phyloP scores from a whole-genome alignment of 2,113 vertebrate species.

The Manacus vitellinus region DNA sequence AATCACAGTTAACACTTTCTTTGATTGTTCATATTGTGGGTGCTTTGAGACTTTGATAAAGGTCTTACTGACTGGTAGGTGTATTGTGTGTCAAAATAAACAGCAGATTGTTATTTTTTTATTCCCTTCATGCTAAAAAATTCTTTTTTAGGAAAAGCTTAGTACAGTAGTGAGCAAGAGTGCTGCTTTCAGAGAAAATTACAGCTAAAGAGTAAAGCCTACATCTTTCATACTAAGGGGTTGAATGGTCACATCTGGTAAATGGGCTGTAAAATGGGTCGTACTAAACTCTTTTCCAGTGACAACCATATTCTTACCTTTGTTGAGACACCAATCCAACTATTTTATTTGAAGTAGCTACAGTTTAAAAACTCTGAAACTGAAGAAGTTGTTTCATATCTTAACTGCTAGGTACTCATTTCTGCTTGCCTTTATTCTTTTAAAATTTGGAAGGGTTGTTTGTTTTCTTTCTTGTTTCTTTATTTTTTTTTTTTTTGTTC shows the following conservation, averaged over 20 bases:
- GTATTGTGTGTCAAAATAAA: background rate
- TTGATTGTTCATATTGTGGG: background rate
- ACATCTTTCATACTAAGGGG: background rate
- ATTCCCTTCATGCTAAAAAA: background rate
- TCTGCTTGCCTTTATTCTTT: background rate
- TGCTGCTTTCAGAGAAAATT: background rate
- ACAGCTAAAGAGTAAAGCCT: background rate
- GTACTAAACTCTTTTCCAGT: background rate
- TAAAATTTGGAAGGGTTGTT: background rate
- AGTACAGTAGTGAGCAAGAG: background rate
- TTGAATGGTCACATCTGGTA: background rate
- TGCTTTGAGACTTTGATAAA: background rate
- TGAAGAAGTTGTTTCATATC: background rate
- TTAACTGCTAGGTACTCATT: background rate
- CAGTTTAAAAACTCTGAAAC: background rate
- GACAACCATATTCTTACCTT: background rate
- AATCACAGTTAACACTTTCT: background rate
- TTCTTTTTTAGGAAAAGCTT: background rate
- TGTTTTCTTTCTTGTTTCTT: background rate
- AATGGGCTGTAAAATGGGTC: background rate
- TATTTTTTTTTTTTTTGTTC: too few relatives aligned
- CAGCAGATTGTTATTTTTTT: background rate
- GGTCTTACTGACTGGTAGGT: background rate
- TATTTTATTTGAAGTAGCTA: background rate
- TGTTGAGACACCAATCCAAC: background rate